A percentile compares a stretch with the other conserved stretches of the same genome.
These are phyloP conservation scores for Synergus itoensis DNA, from an alignment of 2,888 invertebrate species.

Conservation along the genomic window DNA sequence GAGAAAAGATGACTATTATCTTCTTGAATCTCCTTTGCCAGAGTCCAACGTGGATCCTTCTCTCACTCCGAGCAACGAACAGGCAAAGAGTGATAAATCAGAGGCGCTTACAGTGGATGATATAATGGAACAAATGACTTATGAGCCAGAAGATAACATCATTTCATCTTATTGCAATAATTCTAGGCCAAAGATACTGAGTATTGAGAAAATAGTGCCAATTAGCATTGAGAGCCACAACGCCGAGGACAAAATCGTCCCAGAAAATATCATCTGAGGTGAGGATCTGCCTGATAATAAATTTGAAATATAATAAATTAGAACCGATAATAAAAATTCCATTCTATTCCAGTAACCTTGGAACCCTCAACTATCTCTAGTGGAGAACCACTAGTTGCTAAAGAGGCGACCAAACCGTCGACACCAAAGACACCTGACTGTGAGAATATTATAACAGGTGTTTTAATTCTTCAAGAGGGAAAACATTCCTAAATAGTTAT, in stretches of 20 bases:
- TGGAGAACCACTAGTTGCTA: conserved; percentile 38
- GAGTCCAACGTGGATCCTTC: not conserved
- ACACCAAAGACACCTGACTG: conserved; percentile 58
- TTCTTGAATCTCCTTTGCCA: not conserved
- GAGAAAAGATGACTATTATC: not conserved
- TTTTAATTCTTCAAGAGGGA: conserved; percentile 51
- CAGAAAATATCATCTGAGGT: not conserved
- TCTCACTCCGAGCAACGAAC: too few species aligned
- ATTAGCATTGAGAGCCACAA: conserved; percentile 50
- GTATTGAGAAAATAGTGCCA: conserved; percentile 54
- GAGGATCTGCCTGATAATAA: not conserved
- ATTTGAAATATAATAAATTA: not conserved
- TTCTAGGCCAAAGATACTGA: not conserved
- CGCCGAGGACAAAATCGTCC: not conserved
- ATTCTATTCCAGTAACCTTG: not conserved
- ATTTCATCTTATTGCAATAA: not conserved
- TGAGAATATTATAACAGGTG: conserved; percentile 58
- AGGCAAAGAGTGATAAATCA: not conserved
- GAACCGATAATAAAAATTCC: not conserved
- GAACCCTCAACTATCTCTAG: conserved; percentile 35
- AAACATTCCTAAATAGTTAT: conserved; percentile 27
- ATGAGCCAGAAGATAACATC: not conserved
- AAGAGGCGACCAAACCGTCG: conserved; percentile 40
- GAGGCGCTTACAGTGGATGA: conserved; percentile 1
- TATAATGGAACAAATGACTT: conserved; percentile 28